phyloP scores from a whole-genome alignment of 2,113 vertebrate genomes.

The Cervus canadensis region DNA sequence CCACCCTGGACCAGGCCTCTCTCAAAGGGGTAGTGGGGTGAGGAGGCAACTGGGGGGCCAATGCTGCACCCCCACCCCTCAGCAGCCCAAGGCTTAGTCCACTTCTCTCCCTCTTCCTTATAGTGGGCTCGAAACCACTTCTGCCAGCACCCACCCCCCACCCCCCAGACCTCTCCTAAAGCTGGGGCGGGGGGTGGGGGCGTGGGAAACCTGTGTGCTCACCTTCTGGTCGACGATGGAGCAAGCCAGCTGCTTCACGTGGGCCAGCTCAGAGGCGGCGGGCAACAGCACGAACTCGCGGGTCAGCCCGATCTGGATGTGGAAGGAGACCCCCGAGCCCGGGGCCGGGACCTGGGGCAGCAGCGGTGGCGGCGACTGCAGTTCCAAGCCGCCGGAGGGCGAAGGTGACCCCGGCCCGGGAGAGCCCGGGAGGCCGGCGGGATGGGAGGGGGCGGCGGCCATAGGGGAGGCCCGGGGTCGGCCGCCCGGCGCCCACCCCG shows the following conservation, averaged over 20 bases:
- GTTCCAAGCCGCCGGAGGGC: not conserved
- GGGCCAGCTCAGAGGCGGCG: constrained; percentile 86
- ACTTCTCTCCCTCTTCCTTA: not conserved
- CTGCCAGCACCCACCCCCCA: not conserved
- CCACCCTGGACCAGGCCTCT: constrained; percentile 17
- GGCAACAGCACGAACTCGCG: constrained; percentile 90
- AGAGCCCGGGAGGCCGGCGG: constrained; percentile 47
- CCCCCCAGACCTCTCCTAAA: not conserved
- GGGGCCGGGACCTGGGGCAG: constrained; percentile 67
- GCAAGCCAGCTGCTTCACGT: constrained; percentile 91
- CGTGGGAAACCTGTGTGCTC: not conserved
- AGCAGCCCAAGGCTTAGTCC: not conserved
- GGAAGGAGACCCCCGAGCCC: constrained; percentile 87
- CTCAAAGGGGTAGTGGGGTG: not conserved
- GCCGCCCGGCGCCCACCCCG: constrained; percentile 42
- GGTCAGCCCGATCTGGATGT: constrained; percentile 92
- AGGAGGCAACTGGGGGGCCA: not conserved
- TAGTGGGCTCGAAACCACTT: not conserved
- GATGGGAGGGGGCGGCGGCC: constrained; percentile 50
- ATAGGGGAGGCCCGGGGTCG: constrained; percentile 26
- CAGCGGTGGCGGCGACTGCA: constrained; percentile 70
- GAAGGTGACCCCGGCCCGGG: constrained; percentile 48
- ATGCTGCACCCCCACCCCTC: not conserved
- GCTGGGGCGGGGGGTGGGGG: no score
- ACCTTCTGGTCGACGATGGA: constrained; percentile 95